These are phyloP conservation scores for Macheiramphus alcinus DNA, from an alignment of 2,113 vertebrate genomes.

Conservation along the genomic window DNA sequence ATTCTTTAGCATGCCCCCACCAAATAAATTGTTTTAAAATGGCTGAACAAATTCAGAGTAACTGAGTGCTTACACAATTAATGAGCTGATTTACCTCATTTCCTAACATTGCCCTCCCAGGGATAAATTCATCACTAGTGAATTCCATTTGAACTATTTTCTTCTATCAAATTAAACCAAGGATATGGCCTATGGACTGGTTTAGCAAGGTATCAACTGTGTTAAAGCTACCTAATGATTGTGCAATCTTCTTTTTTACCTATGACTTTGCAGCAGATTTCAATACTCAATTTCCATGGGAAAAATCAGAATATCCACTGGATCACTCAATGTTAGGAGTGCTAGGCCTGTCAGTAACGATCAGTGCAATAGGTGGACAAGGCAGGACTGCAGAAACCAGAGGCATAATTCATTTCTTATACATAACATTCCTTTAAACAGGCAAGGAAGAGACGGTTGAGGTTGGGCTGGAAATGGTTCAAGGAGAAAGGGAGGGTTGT, in stretches of 20 bases:
- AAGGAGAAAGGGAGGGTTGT: background rate
- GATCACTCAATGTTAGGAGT: background rate
- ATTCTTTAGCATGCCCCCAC: background rate
- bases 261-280: background rate
- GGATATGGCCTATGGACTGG: background rate
- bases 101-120: background rate
- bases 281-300: background rate
- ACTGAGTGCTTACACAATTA: background rate
- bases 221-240: background rate
- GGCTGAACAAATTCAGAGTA: background rate
- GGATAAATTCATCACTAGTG: background rate
- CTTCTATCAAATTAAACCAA: background rate
- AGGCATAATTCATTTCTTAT: background rate
- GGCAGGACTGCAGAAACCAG: background rate
- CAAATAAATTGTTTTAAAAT: background rate
- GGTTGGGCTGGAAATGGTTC: background rate
- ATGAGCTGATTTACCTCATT: background rate
- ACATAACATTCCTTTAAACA: background rate
- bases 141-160: background rate
- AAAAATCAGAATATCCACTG: background rate
- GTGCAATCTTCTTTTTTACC: background rate
- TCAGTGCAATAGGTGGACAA: background rate
- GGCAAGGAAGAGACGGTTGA: background rate
- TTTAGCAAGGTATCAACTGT: background rate
- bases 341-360: conserved; percentile 2